Evolutionary conservation across 1,140 invertebrate species (phyloP), one percentile per base, ranked within the genome.

Genomic region (Ctenoplectra terminalis): DNA sequence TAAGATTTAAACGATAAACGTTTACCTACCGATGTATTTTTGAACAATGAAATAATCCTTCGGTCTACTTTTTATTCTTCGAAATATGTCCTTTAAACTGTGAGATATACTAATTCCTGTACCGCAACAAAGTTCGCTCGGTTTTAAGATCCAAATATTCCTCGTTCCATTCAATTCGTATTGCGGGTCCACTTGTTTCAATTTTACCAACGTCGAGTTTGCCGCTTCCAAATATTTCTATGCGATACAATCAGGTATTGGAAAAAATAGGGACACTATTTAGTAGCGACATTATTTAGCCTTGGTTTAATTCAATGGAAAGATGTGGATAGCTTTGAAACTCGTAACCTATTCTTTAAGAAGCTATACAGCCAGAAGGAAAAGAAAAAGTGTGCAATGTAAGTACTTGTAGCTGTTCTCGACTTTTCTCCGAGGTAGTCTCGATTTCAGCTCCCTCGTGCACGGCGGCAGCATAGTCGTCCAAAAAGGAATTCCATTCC

Each of bases 91-190:
- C 56, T 95, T 94, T 13, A 97, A 89, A 82, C 94, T 94, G 82
- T 95, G 95, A 77, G 95, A 94, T 76, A 96, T 95, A 52, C 95
- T 94, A 73, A 99, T 99, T n/a, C 98, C 98, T 85, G 96, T 95
- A 0, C 98, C 98, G 87, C 97, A 95, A 34, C 97, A 98, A 77
- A 97, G 96, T 82, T 97, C 96, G 7, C 96, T 97, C 1, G 98
- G 98, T 93, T 99, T 99, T 23, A 99, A 95, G 81, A 99, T 99
- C 98, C 98, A 99, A 72, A 98, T 95, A 93, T 99, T 98, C 84
- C 96, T 95, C 63, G 94, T 94, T 6, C 98, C 98, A 93, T 98
- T 98, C 81, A 96, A 94, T 34, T 95, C 92, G 81, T 96, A 91
- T 91, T 96, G 95, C 23, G 96, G 95, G 93, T 96, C 95, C 89